phyloP scores from a whole-genome alignment of 1,140 invertebrate species.

The Berghia stephanieae region DNA sequence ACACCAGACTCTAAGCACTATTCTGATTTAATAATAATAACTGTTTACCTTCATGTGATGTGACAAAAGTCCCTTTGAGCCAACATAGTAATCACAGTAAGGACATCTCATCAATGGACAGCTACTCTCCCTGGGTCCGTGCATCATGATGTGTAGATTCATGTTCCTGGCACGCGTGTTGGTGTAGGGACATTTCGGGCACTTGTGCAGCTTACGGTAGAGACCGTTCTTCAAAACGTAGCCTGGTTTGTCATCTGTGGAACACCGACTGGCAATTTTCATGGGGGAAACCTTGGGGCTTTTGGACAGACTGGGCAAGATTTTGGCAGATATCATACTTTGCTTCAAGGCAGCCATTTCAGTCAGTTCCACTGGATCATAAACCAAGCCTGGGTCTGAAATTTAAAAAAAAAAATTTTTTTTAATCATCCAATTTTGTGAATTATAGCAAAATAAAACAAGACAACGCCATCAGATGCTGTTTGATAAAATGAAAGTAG shows the following conservation, averaged over 20 bases:
- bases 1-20: too few species aligned
- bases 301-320: conserved; percentile 55
- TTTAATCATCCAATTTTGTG: too few species aligned
- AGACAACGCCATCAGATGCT: too few species aligned
- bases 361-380: conserved; percentile 54
- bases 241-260: conserved; percentile 49
- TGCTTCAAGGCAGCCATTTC: conserved; percentile 61
- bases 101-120: conserved; percentile 77
- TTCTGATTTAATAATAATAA: too few species aligned
- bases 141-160: conserved; percentile 87
- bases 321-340: conserved; percentile 59
- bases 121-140: conserved; percentile 69
- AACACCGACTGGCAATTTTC: conserved; percentile 54
- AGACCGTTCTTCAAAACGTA: conserved; percentile 69
- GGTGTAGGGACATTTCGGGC: conserved; percentile 84
- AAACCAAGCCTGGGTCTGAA: conserved; percentile 50
- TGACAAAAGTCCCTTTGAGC: conserved; percentile 79
- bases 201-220: conserved; percentile 86
- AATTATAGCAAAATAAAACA: too few species aligned
- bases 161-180: conserved; percentile 78
- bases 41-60: conserved; percentile 83
- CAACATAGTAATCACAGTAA: conserved; percentile 85
- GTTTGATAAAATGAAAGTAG: too few species aligned
- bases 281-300: conserved; percentile 51
- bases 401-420: conserved; percentile 31